A percentile compares a stretch with the other conserved stretches of the same genome.
Evolutionary conservation across 2,888 invertebrate species (phyloP).

Genomic region (Rotaria sp.): DNA sequence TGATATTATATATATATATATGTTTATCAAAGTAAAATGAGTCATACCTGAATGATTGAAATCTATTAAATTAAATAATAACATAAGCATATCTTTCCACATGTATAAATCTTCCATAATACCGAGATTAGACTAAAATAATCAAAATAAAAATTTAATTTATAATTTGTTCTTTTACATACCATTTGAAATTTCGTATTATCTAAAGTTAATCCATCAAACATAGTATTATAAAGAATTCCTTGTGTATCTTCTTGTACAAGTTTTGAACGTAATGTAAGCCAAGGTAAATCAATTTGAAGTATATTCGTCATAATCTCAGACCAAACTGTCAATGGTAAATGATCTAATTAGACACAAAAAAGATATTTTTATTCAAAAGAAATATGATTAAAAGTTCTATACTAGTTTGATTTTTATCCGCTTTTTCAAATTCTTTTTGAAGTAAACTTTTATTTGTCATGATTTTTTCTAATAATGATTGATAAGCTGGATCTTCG

Average conservation of each 20-base stretch:
- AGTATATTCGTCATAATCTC: neutral
- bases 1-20: too few relatives aligned
- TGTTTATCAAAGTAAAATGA: neutral
- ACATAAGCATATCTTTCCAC: neutral
- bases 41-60: neutral
- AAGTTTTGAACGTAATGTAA: neutral
- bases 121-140: neutral
- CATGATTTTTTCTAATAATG: conserved; percentile 2
- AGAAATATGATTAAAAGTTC: neutral
- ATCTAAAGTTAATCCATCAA: neutral
- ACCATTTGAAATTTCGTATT: conserved; percentile 13
- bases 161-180: neutral
- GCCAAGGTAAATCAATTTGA: conserved; percentile 5
- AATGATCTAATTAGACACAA: neutral
- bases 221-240: neutral
- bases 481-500: conserved; percentile 22
- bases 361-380: neutral
- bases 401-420: neutral
- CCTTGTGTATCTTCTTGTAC: neutral
- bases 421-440: conserved; percentile 11
- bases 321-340: neutral
- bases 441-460: neutral
- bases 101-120: conserved; percentile 26
- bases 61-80: conserved; percentile 26
- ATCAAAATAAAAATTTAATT: neutral